Conservation (phyloP, 2,797 vertebrate genomes). For the Premnoplex brunnescens region DNA sequence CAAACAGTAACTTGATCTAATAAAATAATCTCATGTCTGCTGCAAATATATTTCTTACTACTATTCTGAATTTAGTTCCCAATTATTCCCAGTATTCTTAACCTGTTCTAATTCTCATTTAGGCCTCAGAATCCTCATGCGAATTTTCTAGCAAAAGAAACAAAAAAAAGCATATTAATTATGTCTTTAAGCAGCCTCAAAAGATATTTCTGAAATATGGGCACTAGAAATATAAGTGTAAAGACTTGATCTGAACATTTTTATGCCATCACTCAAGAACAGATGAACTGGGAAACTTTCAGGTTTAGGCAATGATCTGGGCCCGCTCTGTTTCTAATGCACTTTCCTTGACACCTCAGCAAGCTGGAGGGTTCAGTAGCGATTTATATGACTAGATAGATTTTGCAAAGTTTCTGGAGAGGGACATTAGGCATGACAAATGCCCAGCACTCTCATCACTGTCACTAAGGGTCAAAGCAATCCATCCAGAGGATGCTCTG, state of each 20-base stretch:
- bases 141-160: not conserved
- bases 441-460: not conserved
- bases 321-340: not conserved
- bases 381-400: not conserved
- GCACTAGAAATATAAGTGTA: not conserved
- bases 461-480: not conserved
- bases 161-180: not conserved
- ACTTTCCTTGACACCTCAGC: not conserved
- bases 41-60: not conserved
- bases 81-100: not conserved
- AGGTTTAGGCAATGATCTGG: not conserved
- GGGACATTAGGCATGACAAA: not conserved
- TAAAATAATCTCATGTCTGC: not conserved
- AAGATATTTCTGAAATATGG: not conserved
- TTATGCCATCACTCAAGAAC: not conserved
- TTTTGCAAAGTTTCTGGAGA: not conserved
- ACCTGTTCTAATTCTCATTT: not conserved
- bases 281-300: not conserved
- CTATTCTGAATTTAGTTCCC: not conserved
- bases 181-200: not conserved
- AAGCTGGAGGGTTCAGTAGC: not conserved
- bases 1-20: not conserved
- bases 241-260: not conserved
- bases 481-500: rapidly evolving
- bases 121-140: not conserved